Conservation (phyloP, 2,797 vertebrate genomes). For the Hyperoplus immaculatus region DNA sequence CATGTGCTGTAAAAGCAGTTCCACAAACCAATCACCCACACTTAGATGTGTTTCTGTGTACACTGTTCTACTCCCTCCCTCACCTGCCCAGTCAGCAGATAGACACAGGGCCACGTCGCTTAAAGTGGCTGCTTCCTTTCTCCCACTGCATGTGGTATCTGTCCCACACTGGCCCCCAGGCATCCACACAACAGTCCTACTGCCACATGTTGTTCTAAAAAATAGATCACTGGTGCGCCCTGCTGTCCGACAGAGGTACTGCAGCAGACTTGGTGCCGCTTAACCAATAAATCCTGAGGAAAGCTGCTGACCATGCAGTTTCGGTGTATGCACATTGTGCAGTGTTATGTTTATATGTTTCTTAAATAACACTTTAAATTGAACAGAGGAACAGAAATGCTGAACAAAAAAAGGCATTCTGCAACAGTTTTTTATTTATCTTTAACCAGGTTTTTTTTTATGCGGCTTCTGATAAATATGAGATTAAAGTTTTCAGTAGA, state of each 20-base stretch:
- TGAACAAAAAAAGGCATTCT: background rate
- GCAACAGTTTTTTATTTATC: background rate
- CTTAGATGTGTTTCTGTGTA: background rate
- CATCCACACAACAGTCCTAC: background rate
- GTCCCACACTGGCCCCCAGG: slow-evolving; percentile 25
- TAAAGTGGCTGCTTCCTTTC: slow-evolving; percentile 33
- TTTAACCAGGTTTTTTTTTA: background rate
- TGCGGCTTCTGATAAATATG: background rate
- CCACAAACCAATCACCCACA: background rate
- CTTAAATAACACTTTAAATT: too few relatives aligned
- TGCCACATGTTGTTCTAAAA: background rate
- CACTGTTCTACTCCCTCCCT: background rate
- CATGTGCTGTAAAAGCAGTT: background rate
- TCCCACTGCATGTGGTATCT: slow-evolving; percentile 4
- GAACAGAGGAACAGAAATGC: too few relatives aligned
- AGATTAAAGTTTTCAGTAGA: background rate
- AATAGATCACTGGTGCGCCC: slow-evolving; percentile 27
- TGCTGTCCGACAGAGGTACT: slow-evolving; percentile 57
- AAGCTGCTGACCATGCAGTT: background rate
- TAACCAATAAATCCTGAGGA: background rate
- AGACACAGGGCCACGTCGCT: slow-evolving; percentile 58
- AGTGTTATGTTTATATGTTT: too few relatives aligned
- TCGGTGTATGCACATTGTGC: too few relatives aligned
- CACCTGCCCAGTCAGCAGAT: slow-evolving; percentile 23
- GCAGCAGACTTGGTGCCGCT: background rate